Base-by-base conservation (phyloP, 2,888 invertebrate species). In the Amaurobius ferox region DNA sequence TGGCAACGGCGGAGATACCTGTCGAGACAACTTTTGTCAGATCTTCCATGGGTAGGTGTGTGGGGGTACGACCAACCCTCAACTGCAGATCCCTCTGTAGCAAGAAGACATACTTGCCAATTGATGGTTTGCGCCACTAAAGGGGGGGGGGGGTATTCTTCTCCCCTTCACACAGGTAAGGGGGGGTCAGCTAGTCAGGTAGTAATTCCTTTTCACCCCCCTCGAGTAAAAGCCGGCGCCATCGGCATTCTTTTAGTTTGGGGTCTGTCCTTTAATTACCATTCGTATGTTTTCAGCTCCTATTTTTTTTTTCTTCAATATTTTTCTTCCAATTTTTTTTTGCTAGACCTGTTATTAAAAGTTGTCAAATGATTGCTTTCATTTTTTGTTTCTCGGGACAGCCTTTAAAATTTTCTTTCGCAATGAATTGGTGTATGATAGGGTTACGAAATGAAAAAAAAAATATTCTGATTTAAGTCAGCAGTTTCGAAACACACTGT, bases 1-100 rank as follows among this genome's bases (percentile, higher is more conserved):
- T 85, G 83, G 83, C 77, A 85, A 85, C 83, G 77, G 72, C 72
- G 77, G 67, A 77, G 83, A 77, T 85, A 85, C 83, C 83, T 85
- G 83, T 77, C 83, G 71, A 61, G 77, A 72, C 83, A 72, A 85
- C 83, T 81, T 80, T 81, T 81, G 80, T 68, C 77, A 76, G 76
- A 77, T 61, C 48, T 62, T 62, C 1, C 64, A 62, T 64, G 64
- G 66, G n/a, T 39, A 66, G 66, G 62, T 32, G 30, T 71, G 77
- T 70, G 71, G 77, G 66, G 32, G 66, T 3, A 72, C 26, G 55
- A 5, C n/a, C 55, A 40, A 26, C 30, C 64, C 39, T 78, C 79
- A 72, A 79, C 61, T 44, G 55, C 64, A 70, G 76, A 79, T 55
- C 55, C 48, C 73, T 44, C 72, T 39, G 74, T 48, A 74, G 62